Evolutionary conservation across 2,888 invertebrate genomes (phyloP), one percentile per base, ranked within the genome.

Genomic region (Xestia rhomboidea): DNA sequence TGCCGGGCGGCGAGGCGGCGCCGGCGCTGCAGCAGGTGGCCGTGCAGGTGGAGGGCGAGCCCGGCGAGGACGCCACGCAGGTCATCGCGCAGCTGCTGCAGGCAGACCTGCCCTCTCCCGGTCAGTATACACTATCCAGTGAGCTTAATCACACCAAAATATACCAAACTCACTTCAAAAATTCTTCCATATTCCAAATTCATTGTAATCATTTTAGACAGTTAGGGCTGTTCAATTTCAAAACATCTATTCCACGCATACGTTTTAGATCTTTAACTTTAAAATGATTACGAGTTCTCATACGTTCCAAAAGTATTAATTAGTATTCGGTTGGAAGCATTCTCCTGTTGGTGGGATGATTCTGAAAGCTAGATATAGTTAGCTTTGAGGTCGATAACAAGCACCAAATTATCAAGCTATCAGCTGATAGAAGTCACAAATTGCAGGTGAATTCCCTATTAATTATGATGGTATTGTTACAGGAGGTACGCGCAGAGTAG

Each of bases 31-130:
- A 97, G 91, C 96, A 96, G 92, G 96, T 97, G 78, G 95, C 96
- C 85, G 96, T 97, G 92, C 97, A 97, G 90, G 96, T 97, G 90
- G 96, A 97, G 92, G 97, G 97, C 81, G 97, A 97, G 90, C 95
- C 95, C 51, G 96, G 96, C 41, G 97, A 97, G 90, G 97, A 97
- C 92, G 97, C 98, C 92, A 98, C 98, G 87, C 98, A 98, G 94
- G 98, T 98, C 90, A 98, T 98, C 79, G 98, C 98, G 82, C 98
- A 98, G 95, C 98, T 98, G 76, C 98, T 98, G 75, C 98, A 98
- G 96, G 98, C 98, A 0, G 98, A 98, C 92, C 97, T 98, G 88
- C 98, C 98, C 54, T 98, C 98, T 87, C 98, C 98, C 89, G 98
- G 98, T 98, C 94, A 95, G 91, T 91, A 15, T 30, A 24, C 62